phyloP scores from a whole-genome alignment of 1,140 invertebrate genomes.

The Drosophila lowei region DNA sequence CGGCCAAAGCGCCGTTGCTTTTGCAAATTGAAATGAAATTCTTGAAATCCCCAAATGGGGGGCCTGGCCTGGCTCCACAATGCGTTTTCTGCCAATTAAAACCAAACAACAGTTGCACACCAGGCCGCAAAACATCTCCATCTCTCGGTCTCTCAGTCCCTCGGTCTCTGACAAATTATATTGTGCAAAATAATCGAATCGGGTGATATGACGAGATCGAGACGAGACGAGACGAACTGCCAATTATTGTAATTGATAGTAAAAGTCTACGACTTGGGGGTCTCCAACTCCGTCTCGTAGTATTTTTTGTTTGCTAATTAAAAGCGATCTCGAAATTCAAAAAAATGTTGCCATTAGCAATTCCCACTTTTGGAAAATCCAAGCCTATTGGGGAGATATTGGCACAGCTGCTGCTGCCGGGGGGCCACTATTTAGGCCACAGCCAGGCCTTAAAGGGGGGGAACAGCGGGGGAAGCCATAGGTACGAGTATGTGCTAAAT shows the following conservation, averaged over 20 bases:
- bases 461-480: not conserved
- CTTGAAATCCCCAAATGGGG: constrained; percentile 6
- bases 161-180: constrained; percentile 54
- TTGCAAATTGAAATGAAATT: constrained; percentile 48
- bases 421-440: constrained; percentile 31
- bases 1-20: constrained; percentile 37
- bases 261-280: constrained; percentile 54
- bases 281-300: constrained; percentile 9
- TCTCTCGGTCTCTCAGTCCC: not conserved
- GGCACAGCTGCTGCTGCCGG: constrained; percentile 53
- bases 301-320: constrained; percentile 57
- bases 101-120: constrained; percentile 40
- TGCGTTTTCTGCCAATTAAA: constrained; percentile 26
- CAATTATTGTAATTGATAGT: constrained; percentile 80
- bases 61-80: not conserved
- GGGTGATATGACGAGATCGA: constrained; percentile 3
- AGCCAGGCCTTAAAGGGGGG: not conserved
- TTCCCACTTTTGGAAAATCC: constrained; percentile 41
- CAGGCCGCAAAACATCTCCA: constrained; percentile 45
- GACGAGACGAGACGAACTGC: constrained; percentile 21
- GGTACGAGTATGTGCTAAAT: constrained; percentile 43
- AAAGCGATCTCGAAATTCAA: constrained; percentile 56
- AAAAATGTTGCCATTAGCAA: constrained; percentile 59
- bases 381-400: constrained; percentile 48
- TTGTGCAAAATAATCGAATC: constrained; percentile 60